phyloP scores from a whole-genome alignment of 2,113 vertebrate species.

The Mus pahari region DNA sequence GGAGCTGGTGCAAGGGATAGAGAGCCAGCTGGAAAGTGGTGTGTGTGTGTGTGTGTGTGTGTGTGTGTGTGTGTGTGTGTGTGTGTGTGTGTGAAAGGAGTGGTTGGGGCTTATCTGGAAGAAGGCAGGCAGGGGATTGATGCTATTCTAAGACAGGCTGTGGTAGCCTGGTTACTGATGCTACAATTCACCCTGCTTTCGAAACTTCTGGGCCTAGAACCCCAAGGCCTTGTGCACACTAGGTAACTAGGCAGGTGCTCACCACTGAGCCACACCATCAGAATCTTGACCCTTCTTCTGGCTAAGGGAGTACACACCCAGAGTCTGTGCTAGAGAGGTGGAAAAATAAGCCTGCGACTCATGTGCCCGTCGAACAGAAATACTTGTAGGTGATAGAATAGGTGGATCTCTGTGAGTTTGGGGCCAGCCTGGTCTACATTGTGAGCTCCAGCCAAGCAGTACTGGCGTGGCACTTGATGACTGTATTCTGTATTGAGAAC shows the following conservation, averaged over 20 bases:
- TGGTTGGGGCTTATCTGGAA: neutral
- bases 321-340: neutral
- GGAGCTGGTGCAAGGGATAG: neutral
- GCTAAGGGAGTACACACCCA: neutral
- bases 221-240: neutral
- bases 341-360: accelerated
- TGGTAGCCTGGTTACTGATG: neutral
- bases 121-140: neutral
- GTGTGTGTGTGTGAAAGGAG: neutral
- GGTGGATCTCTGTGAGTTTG: neutral
- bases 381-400: neutral
- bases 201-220: neutral
- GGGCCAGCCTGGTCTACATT: neutral
- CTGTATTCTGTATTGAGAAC: neutral
- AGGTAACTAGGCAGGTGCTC: neutral
- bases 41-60: accelerated
- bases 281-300: neutral
- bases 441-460: neutral
- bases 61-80: neutral
- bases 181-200: neutral
- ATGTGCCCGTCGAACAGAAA: neutral
- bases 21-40: neutral
- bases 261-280: neutral
- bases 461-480: neutral
- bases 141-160: neutral